Percentiles rank a stretch among this genome's conserved stretches.
These are phyloP conservation scores for Brachionus manjavacas DNA, from an alignment of 1,140 invertebrate genomes.

Conservation along the genomic window DNA sequence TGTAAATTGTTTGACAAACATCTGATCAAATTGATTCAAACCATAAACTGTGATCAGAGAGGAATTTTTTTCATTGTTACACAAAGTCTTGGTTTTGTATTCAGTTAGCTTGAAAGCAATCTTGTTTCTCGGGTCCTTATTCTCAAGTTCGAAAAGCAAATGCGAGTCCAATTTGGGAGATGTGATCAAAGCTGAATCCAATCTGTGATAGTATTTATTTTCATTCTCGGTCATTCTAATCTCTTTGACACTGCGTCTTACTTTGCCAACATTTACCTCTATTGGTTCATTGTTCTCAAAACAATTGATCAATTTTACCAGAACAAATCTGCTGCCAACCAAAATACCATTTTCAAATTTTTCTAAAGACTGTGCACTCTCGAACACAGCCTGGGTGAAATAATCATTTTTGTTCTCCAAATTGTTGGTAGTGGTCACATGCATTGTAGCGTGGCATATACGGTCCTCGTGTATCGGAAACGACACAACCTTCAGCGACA, in stretches of 20 bases:
- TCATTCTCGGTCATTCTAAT: neutral
- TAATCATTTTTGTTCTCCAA: neutral
- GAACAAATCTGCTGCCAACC: neutral
- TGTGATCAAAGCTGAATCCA: constrained; percentile 6
- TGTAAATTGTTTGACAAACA: constrained; percentile 29
- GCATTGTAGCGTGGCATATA: constrained; percentile 22
- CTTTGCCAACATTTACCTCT: neutral
- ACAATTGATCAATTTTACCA: constrained; percentile 18
- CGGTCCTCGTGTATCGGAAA: constrained; percentile 13
- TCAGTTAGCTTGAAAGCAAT: constrained; percentile 5
- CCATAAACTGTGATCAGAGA: neutral
- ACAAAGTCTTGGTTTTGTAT: neutral
- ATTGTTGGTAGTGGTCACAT: neutral
- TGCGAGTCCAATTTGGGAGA: neutral
- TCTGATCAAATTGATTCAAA: neutral
- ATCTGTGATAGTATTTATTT: constrained; percentile 3
- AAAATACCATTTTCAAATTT: neutral
- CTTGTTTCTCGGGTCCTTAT: neutral
- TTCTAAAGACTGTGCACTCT: neutral
- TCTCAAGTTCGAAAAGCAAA: neutral
- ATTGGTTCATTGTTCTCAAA: constrained; percentile 40
- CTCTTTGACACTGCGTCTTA: neutral
- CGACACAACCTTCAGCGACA: neutral
- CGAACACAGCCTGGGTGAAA: neutral
- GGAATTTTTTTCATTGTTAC: neutral